phyloP scores from a whole-genome alignment of 2,888 invertebrate genomes.

The Cantharis rustica region DNA sequence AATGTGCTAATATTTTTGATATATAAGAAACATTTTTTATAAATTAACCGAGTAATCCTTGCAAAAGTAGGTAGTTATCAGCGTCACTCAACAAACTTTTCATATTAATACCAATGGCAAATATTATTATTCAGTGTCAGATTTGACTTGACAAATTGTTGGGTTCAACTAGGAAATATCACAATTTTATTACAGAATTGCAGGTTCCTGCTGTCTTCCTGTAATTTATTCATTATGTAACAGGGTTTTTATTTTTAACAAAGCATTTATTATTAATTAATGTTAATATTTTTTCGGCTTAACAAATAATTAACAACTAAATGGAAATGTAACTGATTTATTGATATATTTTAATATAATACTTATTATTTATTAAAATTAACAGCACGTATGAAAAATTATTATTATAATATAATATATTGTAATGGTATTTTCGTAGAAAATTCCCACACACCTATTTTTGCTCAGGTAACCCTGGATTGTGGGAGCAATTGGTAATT shows the following conservation, averaged over 20 bases:
- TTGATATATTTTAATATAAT: background rate
- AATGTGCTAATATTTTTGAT: constrained; percentile 9
- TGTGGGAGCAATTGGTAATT: too few species aligned
- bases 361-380: too few species aligned
- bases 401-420: too few species aligned
- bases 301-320: background rate
- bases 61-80: constrained; percentile 24
- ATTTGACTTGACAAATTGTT: constrained; percentile 25
- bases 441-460: too few species aligned
- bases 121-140: constrained; percentile 27
- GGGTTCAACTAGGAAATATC: constrained; percentile 17
- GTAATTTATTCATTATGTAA: background rate
- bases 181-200: constrained; percentile 20
- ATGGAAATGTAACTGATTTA: background rate
- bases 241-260: background rate
- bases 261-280: background rate
- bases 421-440: too few species aligned
- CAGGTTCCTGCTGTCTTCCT: background rate
- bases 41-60: constrained; percentile 24
- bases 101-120: constrained; percentile 28
- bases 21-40: constrained; percentile 23
- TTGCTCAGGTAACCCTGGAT: too few species aligned
- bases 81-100: constrained; percentile 25
- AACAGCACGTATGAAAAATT: background rate
- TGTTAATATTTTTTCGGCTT: background rate